Conservation (phyloP, 2,888 invertebrate species). For the Lampropteryx suffumata region DNA sequence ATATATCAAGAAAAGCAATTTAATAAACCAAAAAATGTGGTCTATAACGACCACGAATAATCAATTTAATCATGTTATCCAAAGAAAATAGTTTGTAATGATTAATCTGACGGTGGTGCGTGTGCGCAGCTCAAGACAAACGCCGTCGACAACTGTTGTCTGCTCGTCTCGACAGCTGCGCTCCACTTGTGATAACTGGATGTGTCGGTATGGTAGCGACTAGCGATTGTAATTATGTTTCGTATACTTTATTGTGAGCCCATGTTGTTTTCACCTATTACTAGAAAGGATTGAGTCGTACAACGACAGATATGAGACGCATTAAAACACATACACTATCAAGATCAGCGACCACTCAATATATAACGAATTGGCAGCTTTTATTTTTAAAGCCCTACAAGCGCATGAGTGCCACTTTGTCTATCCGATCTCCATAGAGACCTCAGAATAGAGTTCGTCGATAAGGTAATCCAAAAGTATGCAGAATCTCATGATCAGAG, state of each 20-base stretch:
- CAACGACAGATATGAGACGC: no score
- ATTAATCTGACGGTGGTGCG: constrained; percentile 63
- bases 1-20: neutral
- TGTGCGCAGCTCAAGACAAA: constrained; percentile 61
- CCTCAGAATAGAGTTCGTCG: no score
- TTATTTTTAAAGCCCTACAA: no score
- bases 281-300: no score
- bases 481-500: no score
- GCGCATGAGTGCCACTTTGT: no score
- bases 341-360: no score
- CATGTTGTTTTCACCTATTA: no score
- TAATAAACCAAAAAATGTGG: constrained; percentile 26
- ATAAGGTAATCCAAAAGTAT: no score
- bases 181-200: constrained; percentile 56
- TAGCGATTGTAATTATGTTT: constrained; percentile 16
- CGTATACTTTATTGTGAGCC: neutral
- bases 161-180: constrained; percentile 78
- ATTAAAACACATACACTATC: no score
- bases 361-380: no score
- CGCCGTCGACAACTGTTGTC: constrained; percentile 78
- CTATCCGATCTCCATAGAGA: no score
- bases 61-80: constrained; percentile 39
- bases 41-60: constrained; percentile 25
- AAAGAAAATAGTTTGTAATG: constrained; percentile 60
- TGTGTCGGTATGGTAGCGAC: constrained; percentile 36